Evolutionary conservation across 1,140 invertebrate genomes (phyloP).

Genomic region (Eriosoma lanigerum): DNA sequence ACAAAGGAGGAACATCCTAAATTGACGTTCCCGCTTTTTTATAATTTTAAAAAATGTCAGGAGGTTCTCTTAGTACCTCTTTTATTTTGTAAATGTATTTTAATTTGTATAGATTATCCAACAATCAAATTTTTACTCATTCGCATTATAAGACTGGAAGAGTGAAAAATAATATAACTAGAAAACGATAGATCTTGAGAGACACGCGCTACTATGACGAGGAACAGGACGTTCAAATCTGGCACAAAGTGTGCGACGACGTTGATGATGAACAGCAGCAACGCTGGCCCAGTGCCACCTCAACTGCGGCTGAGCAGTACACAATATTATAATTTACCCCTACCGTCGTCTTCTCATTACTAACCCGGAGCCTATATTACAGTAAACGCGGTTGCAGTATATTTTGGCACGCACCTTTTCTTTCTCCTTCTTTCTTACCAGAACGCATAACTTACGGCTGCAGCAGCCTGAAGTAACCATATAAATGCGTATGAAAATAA

Average conservation of each 20-base stretch:
- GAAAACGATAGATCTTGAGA: background rate
- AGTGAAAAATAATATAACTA: background rate
- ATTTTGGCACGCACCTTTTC: constrained; percentile 18
- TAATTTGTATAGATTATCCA: no score
- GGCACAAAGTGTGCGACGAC: constrained; percentile 8
- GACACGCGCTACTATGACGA: background rate
- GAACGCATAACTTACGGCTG: background rate
- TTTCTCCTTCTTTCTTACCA: background rate
- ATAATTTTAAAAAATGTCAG: no score
- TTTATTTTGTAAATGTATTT: no score
- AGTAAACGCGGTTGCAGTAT: background rate
- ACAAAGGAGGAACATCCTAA: no score
- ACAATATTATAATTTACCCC: no score
- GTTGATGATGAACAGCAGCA: no score
- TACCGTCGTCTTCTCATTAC: background rate
- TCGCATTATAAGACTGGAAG: no score
- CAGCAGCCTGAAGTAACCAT: background rate
- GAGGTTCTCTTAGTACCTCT: no score
- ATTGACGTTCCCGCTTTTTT: no score
- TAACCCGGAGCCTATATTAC: constrained; percentile 2
- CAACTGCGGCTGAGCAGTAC: no score
- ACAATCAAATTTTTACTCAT: no score
- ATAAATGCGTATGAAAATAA: background rate
- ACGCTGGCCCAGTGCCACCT: background rate
- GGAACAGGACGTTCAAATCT: constrained; percentile 34